These are phyloP conservation scores for Lordiphosa stackelbergi DNA, from an alignment of 1,140 invertebrate genomes.

Conservation along the genomic window DNA sequence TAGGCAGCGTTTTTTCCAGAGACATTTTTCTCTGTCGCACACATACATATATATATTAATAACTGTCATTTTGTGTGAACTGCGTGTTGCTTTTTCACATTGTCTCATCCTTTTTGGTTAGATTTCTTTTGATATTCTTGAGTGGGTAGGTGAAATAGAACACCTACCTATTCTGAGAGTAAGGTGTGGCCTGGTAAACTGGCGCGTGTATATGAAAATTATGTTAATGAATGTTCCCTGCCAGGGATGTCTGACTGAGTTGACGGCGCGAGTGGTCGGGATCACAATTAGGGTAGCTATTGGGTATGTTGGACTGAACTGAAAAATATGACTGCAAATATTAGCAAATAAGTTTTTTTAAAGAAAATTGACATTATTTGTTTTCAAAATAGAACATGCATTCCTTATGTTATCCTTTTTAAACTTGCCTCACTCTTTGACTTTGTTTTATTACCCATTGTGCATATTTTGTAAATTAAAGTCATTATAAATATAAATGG, in stretches of 20 bases:
- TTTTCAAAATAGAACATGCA: no score
- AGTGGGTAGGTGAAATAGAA: conserved; percentile 11
- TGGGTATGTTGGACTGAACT: no score
- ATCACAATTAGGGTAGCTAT: conserved; percentile 9
- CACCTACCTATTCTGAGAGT: background rate
- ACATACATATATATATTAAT: conserved; percentile 49
- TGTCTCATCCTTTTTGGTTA: conserved; percentile 23
- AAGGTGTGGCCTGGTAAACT: conserved; percentile 43
- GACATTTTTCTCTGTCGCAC: conserved; percentile 11
- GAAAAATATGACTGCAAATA: no score
- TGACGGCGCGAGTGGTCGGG: conserved; percentile 10
- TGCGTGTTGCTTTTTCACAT: conserved; percentile 15
- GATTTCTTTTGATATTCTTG: conserved; percentile 27
- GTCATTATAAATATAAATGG: no score
- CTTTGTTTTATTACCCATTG: no score
- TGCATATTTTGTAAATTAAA: no score
- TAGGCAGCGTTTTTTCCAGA: conserved; percentile 44
- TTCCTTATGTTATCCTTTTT: no score
- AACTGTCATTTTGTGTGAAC: conserved; percentile 53
- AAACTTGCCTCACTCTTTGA: no score
- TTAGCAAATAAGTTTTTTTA: no score
- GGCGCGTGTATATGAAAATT: conserved; percentile 66
- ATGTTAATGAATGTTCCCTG: conserved; percentile 61
- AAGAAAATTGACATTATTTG: no score
- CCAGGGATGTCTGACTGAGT: conserved; percentile 24